Conservation (phyloP, 2,888 invertebrate genomes). For the Cerastoderma edule region DNA sequence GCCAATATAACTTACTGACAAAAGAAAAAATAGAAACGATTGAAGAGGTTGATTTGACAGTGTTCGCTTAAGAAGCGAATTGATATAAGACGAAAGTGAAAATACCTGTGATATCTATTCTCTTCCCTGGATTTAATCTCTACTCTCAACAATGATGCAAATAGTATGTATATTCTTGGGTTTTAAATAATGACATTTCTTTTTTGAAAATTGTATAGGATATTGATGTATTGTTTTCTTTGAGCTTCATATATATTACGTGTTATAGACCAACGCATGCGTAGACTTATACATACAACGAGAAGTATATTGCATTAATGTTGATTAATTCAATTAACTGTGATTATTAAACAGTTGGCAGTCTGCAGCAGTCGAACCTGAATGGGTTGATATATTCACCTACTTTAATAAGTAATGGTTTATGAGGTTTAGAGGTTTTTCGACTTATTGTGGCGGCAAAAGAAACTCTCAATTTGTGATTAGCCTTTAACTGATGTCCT, state of each 20-base stretch:
- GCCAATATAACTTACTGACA: too few species aligned
- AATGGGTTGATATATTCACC: too few species aligned
- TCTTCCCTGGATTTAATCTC: background rate
- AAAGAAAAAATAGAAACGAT: background rate
- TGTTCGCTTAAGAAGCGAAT: background rate
- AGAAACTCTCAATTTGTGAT: too few species aligned
- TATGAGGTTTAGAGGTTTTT: too few species aligned
- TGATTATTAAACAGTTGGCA: background rate
- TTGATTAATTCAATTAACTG: background rate
- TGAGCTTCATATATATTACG: background rate
- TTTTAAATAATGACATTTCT: too few species aligned
- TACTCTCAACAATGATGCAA: conserved; percentile 10
- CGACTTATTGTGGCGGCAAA: too few species aligned
- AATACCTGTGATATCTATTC: background rate
- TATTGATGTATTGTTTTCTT: background rate
- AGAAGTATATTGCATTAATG: background rate
- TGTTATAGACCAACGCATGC: background rate
- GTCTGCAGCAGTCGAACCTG: too few species aligned
- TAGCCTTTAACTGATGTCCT: too few species aligned
- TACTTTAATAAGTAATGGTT: too few species aligned
- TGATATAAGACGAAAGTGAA: background rate
- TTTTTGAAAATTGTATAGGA: too few species aligned
- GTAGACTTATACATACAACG: background rate
- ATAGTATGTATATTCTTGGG: background rate
- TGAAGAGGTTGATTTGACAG: background rate